phyloP scores from a whole-genome alignment of 2,888 invertebrate species.

The Drosophila austrosaltans region DNA sequence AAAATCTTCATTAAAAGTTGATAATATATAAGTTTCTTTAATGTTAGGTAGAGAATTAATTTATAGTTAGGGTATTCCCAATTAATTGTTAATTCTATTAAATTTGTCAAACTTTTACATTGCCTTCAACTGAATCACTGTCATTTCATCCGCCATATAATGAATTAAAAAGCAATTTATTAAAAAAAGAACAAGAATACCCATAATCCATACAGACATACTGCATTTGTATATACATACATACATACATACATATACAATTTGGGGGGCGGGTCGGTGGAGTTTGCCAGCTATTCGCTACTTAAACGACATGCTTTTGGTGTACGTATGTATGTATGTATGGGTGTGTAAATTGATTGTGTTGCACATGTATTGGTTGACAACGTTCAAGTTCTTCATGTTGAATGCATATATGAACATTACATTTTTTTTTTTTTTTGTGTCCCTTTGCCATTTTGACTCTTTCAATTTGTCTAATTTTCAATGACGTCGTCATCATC shows the following conservation, averaged over 20 bases:
- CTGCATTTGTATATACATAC: neutral
- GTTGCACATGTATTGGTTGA: constrained; percentile 29
- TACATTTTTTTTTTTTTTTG: constrained; percentile 36
- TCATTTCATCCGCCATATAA: neutral
- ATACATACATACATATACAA: neutral
- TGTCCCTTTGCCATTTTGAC: constrained; percentile 67
- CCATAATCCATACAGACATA: constrained; percentile 25
- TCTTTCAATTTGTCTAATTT: constrained; percentile 77
- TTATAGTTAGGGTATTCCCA: too few species aligned
- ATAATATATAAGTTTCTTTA: neutral
- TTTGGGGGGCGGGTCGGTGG: constrained; percentile 29
- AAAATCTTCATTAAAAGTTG: neutral
- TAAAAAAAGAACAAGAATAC: constrained; percentile 1
- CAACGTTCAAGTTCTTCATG: constrained; percentile 33
- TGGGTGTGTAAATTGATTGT: constrained; percentile 63
- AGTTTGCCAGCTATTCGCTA: constrained; percentile 50
- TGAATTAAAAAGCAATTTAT: neutral
- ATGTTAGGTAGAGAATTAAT: too few species aligned
- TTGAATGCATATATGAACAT: constrained; percentile 21
- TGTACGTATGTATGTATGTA: constrained; percentile 7
- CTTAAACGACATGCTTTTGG: constrained; percentile 64
- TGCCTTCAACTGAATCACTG: neutral
- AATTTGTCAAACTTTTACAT: neutral
- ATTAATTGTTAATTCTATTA: neutral
- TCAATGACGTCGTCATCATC: constrained; percentile 63